phyloP scores from a whole-genome alignment of 53 echinoderm and acorn worm genomes.

The Zoroaster sp. region DNA sequence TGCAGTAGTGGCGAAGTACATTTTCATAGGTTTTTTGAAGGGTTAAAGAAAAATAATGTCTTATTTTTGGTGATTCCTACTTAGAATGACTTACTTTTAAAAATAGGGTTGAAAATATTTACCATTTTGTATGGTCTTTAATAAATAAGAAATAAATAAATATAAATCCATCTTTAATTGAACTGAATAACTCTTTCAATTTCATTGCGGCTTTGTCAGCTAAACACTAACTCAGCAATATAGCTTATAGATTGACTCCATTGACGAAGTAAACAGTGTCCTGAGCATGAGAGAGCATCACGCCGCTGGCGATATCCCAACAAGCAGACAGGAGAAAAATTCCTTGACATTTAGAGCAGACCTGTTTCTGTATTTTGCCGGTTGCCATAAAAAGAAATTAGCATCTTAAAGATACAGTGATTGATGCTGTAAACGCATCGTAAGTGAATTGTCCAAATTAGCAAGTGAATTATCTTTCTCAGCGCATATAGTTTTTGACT shows the following conservation, averaged over 20 bases:
- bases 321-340: slow-evolving; percentile 15
- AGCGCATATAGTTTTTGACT: too few relatives aligned
- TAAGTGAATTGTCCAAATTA: background rate
- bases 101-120: too few relatives aligned
- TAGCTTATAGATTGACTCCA: background rate
- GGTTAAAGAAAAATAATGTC: too few relatives aligned
- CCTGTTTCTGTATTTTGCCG: slow-evolving; percentile 32
- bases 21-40: too few relatives aligned
- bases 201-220: background rate
- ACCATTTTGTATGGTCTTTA: too few relatives aligned
- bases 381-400: background rate
- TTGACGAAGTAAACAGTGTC: slow-evolving; percentile 30
- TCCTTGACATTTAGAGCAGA: slow-evolving; percentile 51
- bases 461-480: background rate
- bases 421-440: background rate
- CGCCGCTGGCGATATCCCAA: slow-evolving; percentile 8
- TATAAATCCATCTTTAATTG: background rate
- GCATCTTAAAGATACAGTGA: slow-evolving; percentile 42
- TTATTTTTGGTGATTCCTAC: too few relatives aligned
- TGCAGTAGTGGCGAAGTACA: too few relatives aligned
- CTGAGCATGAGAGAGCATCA: slow-evolving; percentile 35
- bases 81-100: too few relatives aligned
- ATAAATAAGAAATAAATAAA: too few relatives aligned
- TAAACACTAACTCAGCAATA: background rate
- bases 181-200: background rate